Percentiles rank a stretch among this genome's conserved stretches.
phyloP scores from a whole-genome alignment of 1,140 invertebrate genomes.

The Diuraphis noxia region DNA sequence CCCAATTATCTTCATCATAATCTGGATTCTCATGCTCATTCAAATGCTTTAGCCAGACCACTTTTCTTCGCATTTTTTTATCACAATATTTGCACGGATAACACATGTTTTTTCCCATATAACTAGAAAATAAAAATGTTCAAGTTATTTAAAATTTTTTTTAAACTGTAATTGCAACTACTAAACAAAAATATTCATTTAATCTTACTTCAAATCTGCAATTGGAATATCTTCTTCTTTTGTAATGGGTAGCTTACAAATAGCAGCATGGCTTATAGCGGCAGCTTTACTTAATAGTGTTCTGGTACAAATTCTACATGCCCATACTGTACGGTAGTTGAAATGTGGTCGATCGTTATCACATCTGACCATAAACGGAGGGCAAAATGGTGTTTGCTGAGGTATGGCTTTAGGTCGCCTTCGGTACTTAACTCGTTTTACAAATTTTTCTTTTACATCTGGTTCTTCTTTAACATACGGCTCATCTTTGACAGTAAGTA shows the following conservation, averaged over 20 bases:
- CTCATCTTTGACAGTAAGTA: background rate
- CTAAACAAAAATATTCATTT: background rate
- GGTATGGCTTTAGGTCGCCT: background rate
- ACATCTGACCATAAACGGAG: background rate
- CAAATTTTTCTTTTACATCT: background rate
- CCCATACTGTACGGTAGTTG: background rate
- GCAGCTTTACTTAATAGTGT: background rate
- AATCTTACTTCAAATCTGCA: background rate
- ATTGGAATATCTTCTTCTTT: constrained; percentile 4
- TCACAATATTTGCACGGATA: background rate
- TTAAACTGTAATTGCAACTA: background rate
- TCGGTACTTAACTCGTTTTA: background rate
- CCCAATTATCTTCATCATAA: background rate
- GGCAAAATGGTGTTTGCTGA: background rate
- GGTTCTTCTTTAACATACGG: background rate
- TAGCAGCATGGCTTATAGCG: background rate
- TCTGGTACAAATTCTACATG: background rate
- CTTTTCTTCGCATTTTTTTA: background rate
- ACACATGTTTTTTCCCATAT: background rate
- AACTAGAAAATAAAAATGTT: background rate
- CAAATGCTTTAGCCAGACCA: background rate
- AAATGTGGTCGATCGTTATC: background rate
- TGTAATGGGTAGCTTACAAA: background rate
- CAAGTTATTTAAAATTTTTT: background rate
- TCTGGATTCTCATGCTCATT: background rate